Evolutionary conservation across 1,140 invertebrate genomes (phyloP).

Genomic region (Notospermus geniculatus): DNA sequence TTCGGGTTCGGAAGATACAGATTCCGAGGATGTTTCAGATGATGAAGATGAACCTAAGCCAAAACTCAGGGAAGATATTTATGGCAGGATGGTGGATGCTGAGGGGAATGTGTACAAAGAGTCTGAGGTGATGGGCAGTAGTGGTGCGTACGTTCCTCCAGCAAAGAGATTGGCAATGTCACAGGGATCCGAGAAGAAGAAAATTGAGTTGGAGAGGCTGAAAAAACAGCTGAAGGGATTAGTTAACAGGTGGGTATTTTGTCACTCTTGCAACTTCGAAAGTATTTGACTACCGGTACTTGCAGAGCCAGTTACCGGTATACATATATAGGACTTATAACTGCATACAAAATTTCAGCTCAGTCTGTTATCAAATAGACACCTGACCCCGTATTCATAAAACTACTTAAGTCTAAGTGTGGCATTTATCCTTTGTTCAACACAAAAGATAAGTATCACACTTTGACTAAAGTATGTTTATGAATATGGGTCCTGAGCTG

Average conservation of each 20-base stretch:
- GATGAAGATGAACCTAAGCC: constrained; percentile 32
- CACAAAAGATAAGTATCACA: too few relatives aligned
- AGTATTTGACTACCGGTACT: too few relatives aligned
- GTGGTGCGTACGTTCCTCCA: constrained; percentile 78
- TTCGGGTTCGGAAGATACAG: constrained; percentile 8
- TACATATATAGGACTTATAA: too few relatives aligned
- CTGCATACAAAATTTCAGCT: too few relatives aligned
- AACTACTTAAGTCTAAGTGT: too few relatives aligned
- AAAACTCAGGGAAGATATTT: constrained; percentile 84
- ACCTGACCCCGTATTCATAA: too few relatives aligned
- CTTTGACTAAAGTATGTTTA: too few relatives aligned
- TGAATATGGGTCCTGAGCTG: too few relatives aligned
- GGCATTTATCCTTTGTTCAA: too few relatives aligned
- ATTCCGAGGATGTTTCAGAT: constrained; percentile 18
- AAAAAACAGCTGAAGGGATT: constrained; percentile 81
- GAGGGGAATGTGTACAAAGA: constrained; percentile 72
- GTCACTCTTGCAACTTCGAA: too few relatives aligned
- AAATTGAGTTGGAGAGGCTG: constrained; percentile 65
- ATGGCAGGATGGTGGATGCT: constrained; percentile 79
- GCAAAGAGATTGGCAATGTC: constrained; percentile 63
- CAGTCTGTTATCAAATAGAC: too few relatives aligned
- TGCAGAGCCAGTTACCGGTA: too few relatives aligned
- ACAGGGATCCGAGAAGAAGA: constrained; percentile 59
- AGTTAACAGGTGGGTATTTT: constrained; percentile 68
- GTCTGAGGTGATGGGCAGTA: constrained; percentile 33